phyloP scores from a whole-genome alignment of 1,140 invertebrate species.

The Calliopsis andreniformis region DNA sequence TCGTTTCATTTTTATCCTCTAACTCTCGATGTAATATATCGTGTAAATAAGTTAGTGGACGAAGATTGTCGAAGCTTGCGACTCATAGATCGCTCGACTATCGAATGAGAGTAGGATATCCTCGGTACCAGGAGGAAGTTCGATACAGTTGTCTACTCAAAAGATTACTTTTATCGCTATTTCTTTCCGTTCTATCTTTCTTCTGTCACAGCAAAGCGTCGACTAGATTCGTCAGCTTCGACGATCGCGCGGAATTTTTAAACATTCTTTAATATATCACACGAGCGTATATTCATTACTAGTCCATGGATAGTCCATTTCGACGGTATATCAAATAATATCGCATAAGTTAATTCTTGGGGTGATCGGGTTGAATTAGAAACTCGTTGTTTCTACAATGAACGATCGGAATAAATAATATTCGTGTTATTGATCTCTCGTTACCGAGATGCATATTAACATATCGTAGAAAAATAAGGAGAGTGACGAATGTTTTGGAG shows the following conservation, averaged over 20 bases:
- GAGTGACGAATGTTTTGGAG: neutral
- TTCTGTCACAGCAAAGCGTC: neutral
- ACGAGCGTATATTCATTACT: slow-evolving; percentile 20
- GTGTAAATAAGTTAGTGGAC: slow-evolving; percentile 33
- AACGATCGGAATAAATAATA: neutral
- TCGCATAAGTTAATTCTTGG: neutral
- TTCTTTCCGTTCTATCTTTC: too few species aligned
- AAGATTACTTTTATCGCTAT: neutral
- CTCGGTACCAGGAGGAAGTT: too few species aligned
- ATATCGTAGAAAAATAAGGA: neutral
- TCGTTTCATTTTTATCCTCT: slow-evolving; percentile 22
- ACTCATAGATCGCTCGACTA: too few species aligned
- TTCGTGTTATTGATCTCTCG: neutral
- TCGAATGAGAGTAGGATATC: neutral
- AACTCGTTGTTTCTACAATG: too few species aligned
- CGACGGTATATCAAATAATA: neutral
- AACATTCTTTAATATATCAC: neutral
- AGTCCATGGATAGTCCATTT: slow-evolving; percentile 27
- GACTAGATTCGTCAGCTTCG: neutral
- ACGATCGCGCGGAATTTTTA: neutral
- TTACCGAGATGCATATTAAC: neutral
- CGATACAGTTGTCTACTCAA: neutral
- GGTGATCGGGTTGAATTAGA: neutral
- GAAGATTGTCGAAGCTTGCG: slow-evolving; percentile 20
- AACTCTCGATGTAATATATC: slow-evolving; percentile 44